Percentiles rank a stretch among this genome's conserved stretches.
phyloP scores from a whole-genome alignment of 2,888 invertebrate species.

The Drosophila sordidula region DNA sequence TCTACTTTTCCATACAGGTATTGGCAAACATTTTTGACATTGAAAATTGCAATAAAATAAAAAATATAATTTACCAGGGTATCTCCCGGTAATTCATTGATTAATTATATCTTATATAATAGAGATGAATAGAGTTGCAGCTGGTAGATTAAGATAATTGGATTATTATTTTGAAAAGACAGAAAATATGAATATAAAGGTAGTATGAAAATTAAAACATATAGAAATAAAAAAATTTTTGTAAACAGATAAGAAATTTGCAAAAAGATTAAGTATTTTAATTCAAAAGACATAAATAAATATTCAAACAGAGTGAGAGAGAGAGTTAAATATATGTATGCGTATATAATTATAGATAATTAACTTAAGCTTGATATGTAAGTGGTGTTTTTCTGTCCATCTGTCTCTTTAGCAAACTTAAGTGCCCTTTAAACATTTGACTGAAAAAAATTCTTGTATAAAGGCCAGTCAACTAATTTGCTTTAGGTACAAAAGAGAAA shows the following conservation, averaged over 20 bases:
- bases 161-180: too few relatives aligned
- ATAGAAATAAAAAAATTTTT: too few relatives aligned
- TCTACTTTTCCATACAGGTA: slow-evolving; percentile 15
- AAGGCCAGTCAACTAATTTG: slow-evolving; percentile 14
- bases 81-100: too few relatives aligned
- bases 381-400: slow-evolving; percentile 12
- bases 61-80: background rate
- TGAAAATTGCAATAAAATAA: slow-evolving; percentile 18
- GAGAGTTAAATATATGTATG: background rate
- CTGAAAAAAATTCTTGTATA: slow-evolving; percentile 9
- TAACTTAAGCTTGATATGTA: background rate
- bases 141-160: too few relatives aligned
- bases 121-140: too few relatives aligned
- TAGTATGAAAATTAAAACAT: too few relatives aligned
- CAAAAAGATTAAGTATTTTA: too few relatives aligned
- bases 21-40: slow-evolving; percentile 47
- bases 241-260: too few relatives aligned
- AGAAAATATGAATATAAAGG: too few relatives aligned
- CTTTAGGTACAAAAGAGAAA: slow-evolving; percentile 26
- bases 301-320: too few relatives aligned
- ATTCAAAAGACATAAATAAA: too few relatives aligned
- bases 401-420: slow-evolving; percentile 19
- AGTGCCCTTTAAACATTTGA: slow-evolving; percentile 6
- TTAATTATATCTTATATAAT: too few relatives aligned
- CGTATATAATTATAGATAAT: background rate